phyloP scores from a whole-genome alignment of 2,888 invertebrate species.

The Pseudanteris insignis region DNA sequence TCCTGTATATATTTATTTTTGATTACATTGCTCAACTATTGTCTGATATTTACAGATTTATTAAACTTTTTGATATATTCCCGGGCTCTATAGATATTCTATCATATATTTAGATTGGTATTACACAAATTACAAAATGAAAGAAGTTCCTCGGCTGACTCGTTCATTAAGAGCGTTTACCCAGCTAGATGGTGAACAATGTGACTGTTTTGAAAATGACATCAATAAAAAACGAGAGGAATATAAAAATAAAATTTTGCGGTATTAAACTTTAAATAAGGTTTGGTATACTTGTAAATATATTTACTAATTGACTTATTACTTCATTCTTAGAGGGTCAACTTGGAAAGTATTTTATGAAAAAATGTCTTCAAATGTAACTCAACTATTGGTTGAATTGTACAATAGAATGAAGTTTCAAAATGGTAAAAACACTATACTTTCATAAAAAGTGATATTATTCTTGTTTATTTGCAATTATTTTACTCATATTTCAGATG shows the following conservation, averaged over 20 bases:
- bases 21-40: too few relatives aligned
- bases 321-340: conserved; percentile 64
- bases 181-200: conserved; percentile 49
- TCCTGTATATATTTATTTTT: too few relatives aligned
- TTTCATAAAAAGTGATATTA: too few relatives aligned
- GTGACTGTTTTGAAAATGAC: conserved; percentile 53
- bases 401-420: too few relatives aligned
- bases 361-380: too few relatives aligned
- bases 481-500: conserved; percentile 55
- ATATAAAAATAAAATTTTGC: conserved; percentile 63
- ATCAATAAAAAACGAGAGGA: conserved; percentile 61
- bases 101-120: too few relatives aligned
- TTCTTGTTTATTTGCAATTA: conserved; percentile 8
- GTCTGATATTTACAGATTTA: too few relatives aligned
- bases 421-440: too few relatives aligned
- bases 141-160: conserved; percentile 73
- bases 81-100: too few relatives aligned
- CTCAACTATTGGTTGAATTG: too few relatives aligned
- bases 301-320: too few relatives aligned
- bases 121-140: conserved; percentile 51
- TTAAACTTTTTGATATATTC: too few relatives aligned
- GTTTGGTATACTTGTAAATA: conserved; percentile 18
- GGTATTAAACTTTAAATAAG: conserved; percentile 54
- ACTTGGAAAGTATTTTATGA: conserved; percentile 68
- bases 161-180: conserved; percentile 75